Evolutionary conservation across 2,888 invertebrate genomes (phyloP), one percentile per base, ranked within the genome.

Genomic region (Hydraecia micacea): DNA sequence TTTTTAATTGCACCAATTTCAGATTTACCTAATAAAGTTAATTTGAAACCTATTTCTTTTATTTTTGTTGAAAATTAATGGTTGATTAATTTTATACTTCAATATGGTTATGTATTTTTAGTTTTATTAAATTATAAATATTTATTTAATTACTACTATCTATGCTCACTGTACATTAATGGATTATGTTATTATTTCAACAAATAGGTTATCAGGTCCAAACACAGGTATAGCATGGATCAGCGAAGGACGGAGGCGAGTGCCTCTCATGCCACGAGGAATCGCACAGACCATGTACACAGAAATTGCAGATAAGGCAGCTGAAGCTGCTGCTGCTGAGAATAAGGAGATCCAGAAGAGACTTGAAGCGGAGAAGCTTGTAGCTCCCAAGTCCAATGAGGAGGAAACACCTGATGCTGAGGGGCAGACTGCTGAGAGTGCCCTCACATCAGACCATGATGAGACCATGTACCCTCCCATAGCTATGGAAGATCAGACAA

Each of bases 271-370:
- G 95, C 98, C 99, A 11, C 97, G 99, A 80, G 97, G 98, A n/a
- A 97, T 98, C 74, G 98, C 99, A 13, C 98, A 98, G 92, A 99
- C 99, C 11, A 98, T 98, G 62, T 98, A 98, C 92, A 98, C 98
- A 80, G 98, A 98, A 83, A 97, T 99, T 87, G 99, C 99, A 25
- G 98, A 99, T 94, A 98, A 98, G 93, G 97, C 98, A 73, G 98
- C 98, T 0, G 95, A 95, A 79, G 92, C 91, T 2, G 93, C 94
- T 0, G 94, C 93, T 9, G 94, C 92, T 9, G 96, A 96, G 81
- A 96, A 97, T 81, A 94, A 93, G 75, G 95, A 96, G 80, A 88
- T 96, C 36, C 91, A 93, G 80, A 95, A 95, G 77, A 94, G 95
- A 86, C 90, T 96, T 28, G 95, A 95, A 85, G 93, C 92, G 2